phyloP scores from a whole-genome alignment of 2,797 vertebrate genomes.

The Chlorospingus flavigularis region DNA sequence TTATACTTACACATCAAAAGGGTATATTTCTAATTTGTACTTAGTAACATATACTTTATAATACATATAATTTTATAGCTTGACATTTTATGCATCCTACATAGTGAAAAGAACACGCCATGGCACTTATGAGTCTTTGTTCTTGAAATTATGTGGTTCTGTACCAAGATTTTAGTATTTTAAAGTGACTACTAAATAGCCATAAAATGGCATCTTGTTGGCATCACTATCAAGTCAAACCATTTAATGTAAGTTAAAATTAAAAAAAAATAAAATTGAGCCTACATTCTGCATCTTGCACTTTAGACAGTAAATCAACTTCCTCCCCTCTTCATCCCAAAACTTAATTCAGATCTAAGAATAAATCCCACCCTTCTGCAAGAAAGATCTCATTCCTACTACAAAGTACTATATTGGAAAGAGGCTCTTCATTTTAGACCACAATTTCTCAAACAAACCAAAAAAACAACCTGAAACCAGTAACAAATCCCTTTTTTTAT shows the following conservation, averaged over 20 bases:
- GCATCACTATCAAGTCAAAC: neutral
- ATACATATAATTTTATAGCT: neutral
- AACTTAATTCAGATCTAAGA: neutral
- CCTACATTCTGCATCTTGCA: neutral
- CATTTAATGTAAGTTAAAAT: neutral
- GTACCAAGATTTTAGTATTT: neutral
- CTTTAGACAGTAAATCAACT: neutral
- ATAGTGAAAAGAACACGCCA: neutral
- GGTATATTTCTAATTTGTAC: neutral
- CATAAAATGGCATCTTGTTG: neutral
- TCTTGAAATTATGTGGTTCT: neutral
- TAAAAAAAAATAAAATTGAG: neutral
- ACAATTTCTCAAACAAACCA: neutral
- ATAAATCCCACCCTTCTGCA: neutral
- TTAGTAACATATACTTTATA: neutral
- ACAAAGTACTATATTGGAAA: neutral
- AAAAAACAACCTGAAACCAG: neutral
- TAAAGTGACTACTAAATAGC: neutral
- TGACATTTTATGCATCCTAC: neutral
- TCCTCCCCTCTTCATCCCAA: neutral
- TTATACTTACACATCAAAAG: neutral
- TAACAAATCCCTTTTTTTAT: accelerated
- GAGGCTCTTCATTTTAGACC: neutral
- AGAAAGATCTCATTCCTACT: neutral
- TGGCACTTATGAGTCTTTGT: neutral